Evolutionary conservation across 1,140 invertebrate genomes (phyloP).

Genomic region (Drosophila sp.): DNA sequence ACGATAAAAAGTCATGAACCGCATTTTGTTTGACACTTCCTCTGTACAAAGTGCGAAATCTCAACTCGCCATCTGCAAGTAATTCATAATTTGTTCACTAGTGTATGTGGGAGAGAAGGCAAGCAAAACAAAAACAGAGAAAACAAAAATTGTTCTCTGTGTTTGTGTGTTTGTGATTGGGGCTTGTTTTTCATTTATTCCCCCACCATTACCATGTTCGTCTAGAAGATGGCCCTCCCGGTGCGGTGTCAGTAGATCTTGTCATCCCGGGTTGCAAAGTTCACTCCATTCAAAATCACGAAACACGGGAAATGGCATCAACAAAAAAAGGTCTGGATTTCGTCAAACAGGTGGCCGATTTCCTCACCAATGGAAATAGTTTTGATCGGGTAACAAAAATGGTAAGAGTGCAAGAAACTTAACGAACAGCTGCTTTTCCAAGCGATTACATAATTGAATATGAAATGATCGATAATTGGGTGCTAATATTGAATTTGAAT

Average conservation of each 20-base stretch:
- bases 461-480: slow-evolving; percentile 54
- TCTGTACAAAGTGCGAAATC: slow-evolving; percentile 36
- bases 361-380: slow-evolving; percentile 60
- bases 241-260: slow-evolving; percentile 40
- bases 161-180: slow-evolving; percentile 1
- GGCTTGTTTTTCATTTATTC: not conserved
- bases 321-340: slow-evolving; percentile 81
- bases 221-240: slow-evolving; percentile 27
- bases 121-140: slow-evolving; percentile 59
- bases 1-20: slow-evolving; percentile 46
- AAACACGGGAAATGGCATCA: slow-evolving; percentile 52
- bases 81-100: slow-evolving; percentile 1
- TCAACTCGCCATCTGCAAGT: not conserved
- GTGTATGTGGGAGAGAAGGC: slow-evolving; percentile 32
- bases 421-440: slow-evolving; percentile 45
- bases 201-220: slow-evolving; percentile 40
- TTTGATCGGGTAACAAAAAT: slow-evolving; percentile 84
- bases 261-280: slow-evolving; percentile 48
- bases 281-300: slow-evolving; percentile 7
- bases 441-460: slow-evolving; percentile 51
- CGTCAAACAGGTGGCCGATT: slow-evolving; percentile 75
- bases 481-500: slow-evolving; percentile 13
- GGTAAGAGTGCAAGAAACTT: slow-evolving; percentile 70
- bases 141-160: slow-evolving; percentile 10
- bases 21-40: slow-evolving; percentile 45